Conservation (phyloP, 2,113 vertebrate species). For the Rousettus leschenaultii region DNA sequence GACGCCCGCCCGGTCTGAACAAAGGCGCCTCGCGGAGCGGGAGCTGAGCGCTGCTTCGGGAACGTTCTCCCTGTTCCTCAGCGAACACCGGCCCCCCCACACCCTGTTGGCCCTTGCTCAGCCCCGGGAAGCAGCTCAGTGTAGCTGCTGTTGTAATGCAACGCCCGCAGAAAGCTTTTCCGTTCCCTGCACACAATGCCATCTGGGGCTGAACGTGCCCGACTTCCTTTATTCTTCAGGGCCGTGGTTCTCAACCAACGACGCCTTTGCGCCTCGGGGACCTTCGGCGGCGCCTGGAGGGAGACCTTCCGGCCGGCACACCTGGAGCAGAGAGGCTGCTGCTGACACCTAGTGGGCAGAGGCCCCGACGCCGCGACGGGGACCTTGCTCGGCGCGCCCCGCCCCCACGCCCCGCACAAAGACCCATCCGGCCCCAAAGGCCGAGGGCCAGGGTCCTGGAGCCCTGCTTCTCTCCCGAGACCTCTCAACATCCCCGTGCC, state of each 20-base stretch:
- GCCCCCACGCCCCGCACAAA: neutral
- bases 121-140: neutral
- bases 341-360: constrained; percentile 17
- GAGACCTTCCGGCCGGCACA: neutral
- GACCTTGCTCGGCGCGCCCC: accelerated
- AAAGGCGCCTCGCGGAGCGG: accelerated
- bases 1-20: neutral
- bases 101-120: too few relatives aligned
- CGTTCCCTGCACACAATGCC: neutral
- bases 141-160: neutral
- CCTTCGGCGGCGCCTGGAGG: neutral
- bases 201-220: neutral
- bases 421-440: accelerated
- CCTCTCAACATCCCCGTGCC: neutral
- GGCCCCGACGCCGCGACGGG: accelerated
- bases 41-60: neutral
- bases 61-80: neutral
- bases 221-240: neutral
- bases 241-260: neutral
- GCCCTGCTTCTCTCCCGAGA: accelerated
- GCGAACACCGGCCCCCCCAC: neutral
- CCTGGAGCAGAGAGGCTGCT: neutral
- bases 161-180: neutral
- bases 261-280: neutral
- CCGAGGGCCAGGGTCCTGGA: neutral